These are phyloP conservation scores for Tenebrio molitor DNA, from an alignment of 1,140 invertebrate genomes.

Conservation along the genomic window DNA sequence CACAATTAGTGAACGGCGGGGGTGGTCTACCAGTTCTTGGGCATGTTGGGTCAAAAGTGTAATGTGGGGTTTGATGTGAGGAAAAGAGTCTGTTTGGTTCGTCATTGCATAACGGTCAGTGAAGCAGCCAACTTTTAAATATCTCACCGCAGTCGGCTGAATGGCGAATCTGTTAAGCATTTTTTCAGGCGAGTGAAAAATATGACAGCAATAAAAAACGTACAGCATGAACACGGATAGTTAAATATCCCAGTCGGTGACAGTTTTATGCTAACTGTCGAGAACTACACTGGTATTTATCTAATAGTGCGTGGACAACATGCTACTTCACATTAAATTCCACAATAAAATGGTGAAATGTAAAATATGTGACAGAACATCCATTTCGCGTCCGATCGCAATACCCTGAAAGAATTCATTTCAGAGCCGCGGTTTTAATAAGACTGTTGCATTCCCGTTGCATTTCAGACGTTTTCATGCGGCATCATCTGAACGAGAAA, in stretches of 20 bases:
- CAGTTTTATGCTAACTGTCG: constrained; percentile 48
- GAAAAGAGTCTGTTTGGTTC: no score
- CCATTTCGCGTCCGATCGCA: constrained; percentile 35
- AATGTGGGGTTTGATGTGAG: background rate
- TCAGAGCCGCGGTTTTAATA: constrained; percentile 3
- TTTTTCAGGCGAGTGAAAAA: constrained; percentile 26
- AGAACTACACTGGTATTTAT: constrained; percentile 43
- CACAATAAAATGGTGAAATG: constrained; percentile 40
- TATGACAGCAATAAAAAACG: constrained; percentile 37
- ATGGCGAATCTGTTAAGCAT: constrained; percentile 23
- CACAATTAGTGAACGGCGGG: background rate
- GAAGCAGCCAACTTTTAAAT: constrained; percentile 14
- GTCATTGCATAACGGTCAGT: constrained; percentile 3
- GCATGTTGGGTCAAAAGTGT: background rate
- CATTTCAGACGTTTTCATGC: background rate
- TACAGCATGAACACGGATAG: constrained; percentile 34
- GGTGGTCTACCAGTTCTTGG: background rate
- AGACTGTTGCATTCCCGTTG: constrained; percentile 4
- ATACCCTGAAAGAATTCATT: constrained; percentile 32
- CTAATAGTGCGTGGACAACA: constrained; percentile 45
- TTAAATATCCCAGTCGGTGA: constrained; percentile 42
- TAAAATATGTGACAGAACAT: constrained; percentile 46
- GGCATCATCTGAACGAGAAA: no score
- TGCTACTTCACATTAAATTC: constrained; percentile 45
- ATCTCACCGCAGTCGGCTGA: constrained; percentile 6